Conservation (phyloP, 2,888 invertebrate species). For the Geotrupes spiniger region DNA sequence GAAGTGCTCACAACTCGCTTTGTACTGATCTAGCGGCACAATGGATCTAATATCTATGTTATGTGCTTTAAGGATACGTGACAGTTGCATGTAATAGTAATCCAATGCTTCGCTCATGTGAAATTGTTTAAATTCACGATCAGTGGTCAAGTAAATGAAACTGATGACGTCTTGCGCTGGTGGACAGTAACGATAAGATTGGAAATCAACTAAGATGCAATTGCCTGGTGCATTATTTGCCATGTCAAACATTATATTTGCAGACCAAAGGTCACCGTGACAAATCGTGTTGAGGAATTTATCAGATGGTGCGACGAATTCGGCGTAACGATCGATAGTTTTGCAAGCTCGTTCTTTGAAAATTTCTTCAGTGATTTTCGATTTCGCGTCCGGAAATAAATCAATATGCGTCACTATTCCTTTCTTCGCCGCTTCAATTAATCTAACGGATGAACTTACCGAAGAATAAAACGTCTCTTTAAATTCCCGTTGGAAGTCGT, state of each 20-base stretch:
- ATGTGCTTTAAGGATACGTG: constrained; percentile 22
- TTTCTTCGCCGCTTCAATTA: constrained; percentile 8
- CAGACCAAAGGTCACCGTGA: constrained; percentile 53
- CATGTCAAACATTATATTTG: constrained; percentile 48
- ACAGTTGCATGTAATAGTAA: constrained; percentile 31
- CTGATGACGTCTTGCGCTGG: constrained; percentile 35
- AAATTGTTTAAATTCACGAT: constrained; percentile 25
- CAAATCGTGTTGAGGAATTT: constrained; percentile 46
- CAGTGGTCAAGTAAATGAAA: constrained; percentile 33
- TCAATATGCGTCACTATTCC: constrained; percentile 11
- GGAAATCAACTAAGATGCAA: constrained; percentile 38
- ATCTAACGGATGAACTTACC: not conserved
- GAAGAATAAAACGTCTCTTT: constrained; percentile 26
- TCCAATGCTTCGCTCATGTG: constrained; percentile 25
- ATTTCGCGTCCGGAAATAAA: constrained; percentile 5
- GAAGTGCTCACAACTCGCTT: constrained; percentile 31
- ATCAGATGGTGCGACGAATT: constrained; percentile 41
- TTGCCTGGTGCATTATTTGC: constrained; percentile 28
- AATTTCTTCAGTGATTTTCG: not conserved
- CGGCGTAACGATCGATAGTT: constrained; percentile 23
- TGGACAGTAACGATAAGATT: constrained; percentile 35
- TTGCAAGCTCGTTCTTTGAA: constrained; percentile 22
- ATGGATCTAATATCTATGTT: constrained; percentile 23
- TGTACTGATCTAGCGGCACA: constrained; percentile 29
- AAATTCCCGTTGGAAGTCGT: constrained; percentile 31